These are phyloP conservation scores for Hymenochirus boettgeri DNA, from an alignment of 2,113 vertebrate genomes.

Conservation along the genomic window DNA sequence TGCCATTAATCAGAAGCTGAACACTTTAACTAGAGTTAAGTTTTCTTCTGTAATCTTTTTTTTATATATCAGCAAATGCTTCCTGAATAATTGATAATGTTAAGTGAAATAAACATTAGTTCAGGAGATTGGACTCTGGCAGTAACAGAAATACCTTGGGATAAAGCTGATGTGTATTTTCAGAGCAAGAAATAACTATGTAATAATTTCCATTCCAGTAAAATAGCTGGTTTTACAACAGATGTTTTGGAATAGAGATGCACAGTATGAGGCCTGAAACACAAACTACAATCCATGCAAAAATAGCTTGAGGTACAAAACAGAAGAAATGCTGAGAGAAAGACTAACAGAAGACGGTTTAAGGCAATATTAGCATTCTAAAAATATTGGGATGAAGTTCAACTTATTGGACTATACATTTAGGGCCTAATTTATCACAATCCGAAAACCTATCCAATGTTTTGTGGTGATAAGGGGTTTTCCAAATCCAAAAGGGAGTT, in stretches of 20 bases:
- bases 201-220: conserved; percentile 37
- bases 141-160: conserved; percentile 4
- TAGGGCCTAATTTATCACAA: too few species aligned
- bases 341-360: too few species aligned
- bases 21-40: background rate
- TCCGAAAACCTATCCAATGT: too few species aligned
- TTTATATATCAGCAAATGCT: background rate
- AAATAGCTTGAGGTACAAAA: too few species aligned
- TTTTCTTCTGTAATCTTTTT: background rate
- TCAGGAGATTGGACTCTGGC: background rate
- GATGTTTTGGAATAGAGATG: conserved; percentile 30
- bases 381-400: too few species aligned
- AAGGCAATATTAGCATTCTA: too few species aligned
- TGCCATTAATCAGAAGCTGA: background rate
- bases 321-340: too few species aligned
- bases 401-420: too few species aligned
- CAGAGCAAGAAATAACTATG: conserved; percentile 20
- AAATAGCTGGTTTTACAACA: conserved; percentile 30
- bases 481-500: too few species aligned
- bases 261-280: conserved; percentile 32
- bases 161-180: conserved; percentile 17
- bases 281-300: conserved; percentile 15
- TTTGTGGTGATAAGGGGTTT: too few species aligned
- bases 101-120: conserved; percentile 2
- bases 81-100: conserved; percentile 2